Conservation (phyloP, 2,113 vertebrate genomes). For the Tetrao urogallus region DNA sequence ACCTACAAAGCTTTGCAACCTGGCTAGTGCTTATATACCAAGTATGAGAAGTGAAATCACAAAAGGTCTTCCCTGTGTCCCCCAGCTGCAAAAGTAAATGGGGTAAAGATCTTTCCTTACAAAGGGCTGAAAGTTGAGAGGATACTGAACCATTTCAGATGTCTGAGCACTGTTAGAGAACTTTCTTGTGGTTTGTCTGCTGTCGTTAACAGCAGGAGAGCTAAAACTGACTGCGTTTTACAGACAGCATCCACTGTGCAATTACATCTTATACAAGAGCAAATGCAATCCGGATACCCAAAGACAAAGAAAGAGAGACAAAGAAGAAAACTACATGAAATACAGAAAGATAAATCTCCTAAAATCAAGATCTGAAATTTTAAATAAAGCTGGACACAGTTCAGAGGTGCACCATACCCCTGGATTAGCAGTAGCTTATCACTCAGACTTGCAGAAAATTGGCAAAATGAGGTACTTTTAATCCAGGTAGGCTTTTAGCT, state of each 20-base stretch:
- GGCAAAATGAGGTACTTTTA: not conserved
- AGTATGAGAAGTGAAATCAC: not conserved
- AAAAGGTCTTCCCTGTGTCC: not conserved
- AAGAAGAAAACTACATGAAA: not conserved
- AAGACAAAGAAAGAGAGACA: rapidly evolving
- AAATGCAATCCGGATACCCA: not conserved
- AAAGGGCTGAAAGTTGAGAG: not conserved
- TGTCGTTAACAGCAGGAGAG: not conserved
- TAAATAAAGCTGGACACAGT: not conserved
- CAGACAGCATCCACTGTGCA: not conserved
- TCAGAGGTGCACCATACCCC: not conserved
- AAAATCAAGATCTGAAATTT: not conserved
- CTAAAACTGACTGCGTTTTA: not conserved
- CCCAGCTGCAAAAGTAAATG: not conserved
- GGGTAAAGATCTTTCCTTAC: not conserved
- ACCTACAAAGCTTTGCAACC: not conserved
- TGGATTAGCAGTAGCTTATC: not conserved
- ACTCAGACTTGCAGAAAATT: not conserved
- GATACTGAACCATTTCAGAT: not conserved
- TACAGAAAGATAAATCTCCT: not conserved
- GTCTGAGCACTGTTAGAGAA: not conserved
- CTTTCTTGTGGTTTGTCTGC: not conserved
- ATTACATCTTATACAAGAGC: not conserved
- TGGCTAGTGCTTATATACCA: not conserved
- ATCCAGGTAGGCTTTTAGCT: not conserved